Percentiles rank a stretch among this genome's conserved stretches.
Conservation (phyloP, 2,797 vertebrate genomes). For the Emys orbicularis region DNA sequence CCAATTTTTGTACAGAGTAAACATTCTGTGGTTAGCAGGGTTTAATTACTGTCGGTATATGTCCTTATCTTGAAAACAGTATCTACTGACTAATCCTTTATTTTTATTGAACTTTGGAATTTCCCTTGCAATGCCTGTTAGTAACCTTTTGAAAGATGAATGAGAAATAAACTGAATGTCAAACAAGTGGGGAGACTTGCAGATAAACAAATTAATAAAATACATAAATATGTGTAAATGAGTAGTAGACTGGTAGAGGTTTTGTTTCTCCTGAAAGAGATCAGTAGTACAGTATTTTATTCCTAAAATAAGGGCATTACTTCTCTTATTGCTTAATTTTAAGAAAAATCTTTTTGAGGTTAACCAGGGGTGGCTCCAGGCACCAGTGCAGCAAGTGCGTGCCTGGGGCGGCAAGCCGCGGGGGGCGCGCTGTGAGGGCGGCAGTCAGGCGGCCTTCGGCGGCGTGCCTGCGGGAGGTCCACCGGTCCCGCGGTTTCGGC, state of each 20-base stretch:
- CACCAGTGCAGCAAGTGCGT: too few relatives aligned
- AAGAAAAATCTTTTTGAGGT: conserved; percentile 34
- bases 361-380: too few relatives aligned
- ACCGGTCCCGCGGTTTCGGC: too few relatives aligned
- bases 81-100: conserved; percentile 68
- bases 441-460: too few relatives aligned
- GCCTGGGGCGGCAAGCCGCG: too few relatives aligned
- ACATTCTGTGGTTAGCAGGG: conserved; percentile 55
- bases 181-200: conserved; percentile 19
- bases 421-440: too few relatives aligned
- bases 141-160: conserved; percentile 26
- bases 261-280: background rate
- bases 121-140: conserved; percentile 57
- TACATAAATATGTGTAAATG: background rate
- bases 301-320: conserved; percentile 17
- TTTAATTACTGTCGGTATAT: conserved; percentile 39
- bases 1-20: conserved; percentile 55
- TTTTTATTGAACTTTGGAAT: conserved; percentile 70
- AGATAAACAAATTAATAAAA: conserved; percentile 28
- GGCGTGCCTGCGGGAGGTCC: too few relatives aligned
- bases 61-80: conserved; percentile 62
- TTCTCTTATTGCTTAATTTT: conserved; percentile 15
- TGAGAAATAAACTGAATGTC: conserved; percentile 22
- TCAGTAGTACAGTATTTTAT: background rate
- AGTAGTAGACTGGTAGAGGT: background rate